phyloP scores from a whole-genome alignment of 2,113 vertebrate species.

The Mus pahari region DNA sequence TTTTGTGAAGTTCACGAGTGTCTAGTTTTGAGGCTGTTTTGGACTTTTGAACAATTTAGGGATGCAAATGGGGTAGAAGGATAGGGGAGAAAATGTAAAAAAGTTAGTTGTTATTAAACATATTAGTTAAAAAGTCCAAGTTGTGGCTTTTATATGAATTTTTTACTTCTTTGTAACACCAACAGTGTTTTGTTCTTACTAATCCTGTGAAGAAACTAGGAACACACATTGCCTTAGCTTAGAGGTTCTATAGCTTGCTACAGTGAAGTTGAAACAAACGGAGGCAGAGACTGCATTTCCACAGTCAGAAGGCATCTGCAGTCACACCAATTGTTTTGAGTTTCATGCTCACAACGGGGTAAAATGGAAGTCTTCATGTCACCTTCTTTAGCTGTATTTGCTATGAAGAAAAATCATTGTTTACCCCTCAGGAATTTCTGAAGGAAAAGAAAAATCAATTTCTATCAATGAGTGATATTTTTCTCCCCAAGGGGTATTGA shows the following conservation, averaged over 20 bases:
- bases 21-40: neutral
- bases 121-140: neutral
- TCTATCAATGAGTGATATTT: slow-evolving; percentile 84
- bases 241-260: neutral
- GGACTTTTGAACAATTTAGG: neutral
- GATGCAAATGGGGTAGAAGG: neutral
- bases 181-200: neutral
- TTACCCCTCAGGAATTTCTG: slow-evolving; percentile 81
- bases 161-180: neutral
- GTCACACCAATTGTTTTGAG: slow-evolving; percentile 77
- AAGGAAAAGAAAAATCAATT: slow-evolving; percentile 82
- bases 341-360: slow-evolving; percentile 63
- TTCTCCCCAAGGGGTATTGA: slow-evolving; percentile 85
- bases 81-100: neutral
- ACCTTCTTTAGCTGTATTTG: slow-evolving; percentile 70
- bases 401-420: slow-evolving; percentile 72
- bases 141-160: neutral
- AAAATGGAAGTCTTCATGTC: slow-evolving; percentile 70
- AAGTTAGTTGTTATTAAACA: neutral
- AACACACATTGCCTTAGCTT: neutral
- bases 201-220: neutral
- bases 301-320: slow-evolving; percentile 75
- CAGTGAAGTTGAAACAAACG: neutral
- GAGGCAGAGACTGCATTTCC: slow-evolving; percentile 58
- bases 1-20: neutral